These are phyloP conservation scores for Amphiprion clarkii DNA, from an alignment of 2,797 vertebrate genomes.

Conservation along the genomic window DNA sequence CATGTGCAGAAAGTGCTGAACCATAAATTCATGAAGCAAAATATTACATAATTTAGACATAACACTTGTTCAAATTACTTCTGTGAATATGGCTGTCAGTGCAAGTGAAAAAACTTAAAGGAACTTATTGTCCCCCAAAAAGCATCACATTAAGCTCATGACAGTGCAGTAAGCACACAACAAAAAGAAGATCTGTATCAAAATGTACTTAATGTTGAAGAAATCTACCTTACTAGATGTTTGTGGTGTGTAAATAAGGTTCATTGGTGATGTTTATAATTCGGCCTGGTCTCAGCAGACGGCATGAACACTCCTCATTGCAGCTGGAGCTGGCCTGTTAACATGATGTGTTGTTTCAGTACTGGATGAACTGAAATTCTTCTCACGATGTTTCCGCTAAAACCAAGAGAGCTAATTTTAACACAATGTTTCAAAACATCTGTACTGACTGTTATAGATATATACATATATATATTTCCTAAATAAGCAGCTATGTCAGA, in stretches of 20 bases:
- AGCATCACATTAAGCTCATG: slow-evolving; percentile 40
- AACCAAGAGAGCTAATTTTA: slow-evolving; percentile 59
- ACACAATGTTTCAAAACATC: slow-evolving; percentile 55
- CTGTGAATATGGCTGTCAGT: slow-evolving; percentile 30
- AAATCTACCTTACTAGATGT: slow-evolving; percentile 50
- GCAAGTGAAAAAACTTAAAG: slow-evolving; percentile 31
- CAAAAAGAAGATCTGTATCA: slow-evolving; percentile 29
- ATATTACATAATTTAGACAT: slow-evolving; percentile 19
- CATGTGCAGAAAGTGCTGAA: slow-evolving; percentile 42
- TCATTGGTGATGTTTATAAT: slow-evolving; percentile 29
- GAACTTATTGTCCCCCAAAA: slow-evolving; percentile 24
- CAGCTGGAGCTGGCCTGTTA: slow-evolving; percentile 51
- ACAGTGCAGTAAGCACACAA: slow-evolving; percentile 22
- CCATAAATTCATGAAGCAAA: slow-evolving; percentile 23
- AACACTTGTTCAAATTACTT: slow-evolving; percentile 24
- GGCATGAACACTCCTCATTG: slow-evolving; percentile 31
- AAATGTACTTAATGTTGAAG: slow-evolving; percentile 43
- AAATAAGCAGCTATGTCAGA: slow-evolving; percentile 61
- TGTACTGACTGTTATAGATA: slow-evolving; percentile 75
- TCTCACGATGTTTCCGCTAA: slow-evolving; percentile 41
- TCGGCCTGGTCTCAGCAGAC: slow-evolving; percentile 37
- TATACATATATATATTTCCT: slow-evolving; percentile 21
- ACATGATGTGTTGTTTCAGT: slow-evolving; percentile 49
- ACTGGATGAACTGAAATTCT: slow-evolving; percentile 44
- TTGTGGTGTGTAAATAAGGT: slow-evolving; percentile 41